phyloP scores from a whole-genome alignment of 2,888 invertebrate genomes.

The Ectemnius lituratus region DNA sequence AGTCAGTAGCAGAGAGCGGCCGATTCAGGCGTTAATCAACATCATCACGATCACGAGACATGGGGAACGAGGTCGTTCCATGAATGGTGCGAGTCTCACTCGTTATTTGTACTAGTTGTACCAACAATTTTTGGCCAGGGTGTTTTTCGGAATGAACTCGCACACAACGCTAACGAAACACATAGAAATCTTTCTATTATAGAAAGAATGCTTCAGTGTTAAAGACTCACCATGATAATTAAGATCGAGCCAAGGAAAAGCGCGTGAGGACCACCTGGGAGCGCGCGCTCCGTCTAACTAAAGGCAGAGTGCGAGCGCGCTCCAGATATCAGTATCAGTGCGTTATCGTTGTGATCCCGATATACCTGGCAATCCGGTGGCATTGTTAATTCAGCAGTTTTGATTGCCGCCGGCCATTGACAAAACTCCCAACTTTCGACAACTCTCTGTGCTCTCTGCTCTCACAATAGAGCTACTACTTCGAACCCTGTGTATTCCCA shows the following conservation, averaged over 20 bases:
- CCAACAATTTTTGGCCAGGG: not conserved
- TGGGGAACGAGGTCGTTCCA: constrained; percentile 9
- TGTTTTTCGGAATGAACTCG: constrained; percentile 27
- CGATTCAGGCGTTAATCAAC: constrained; percentile 2
- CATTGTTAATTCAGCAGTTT: constrained; percentile 42
- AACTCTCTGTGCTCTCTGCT: too few species aligned
- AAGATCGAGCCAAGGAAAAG: constrained; percentile 16
- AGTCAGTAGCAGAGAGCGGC: too few species aligned
- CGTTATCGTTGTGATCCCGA: constrained; percentile 55
- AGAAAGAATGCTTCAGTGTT: not conserved
- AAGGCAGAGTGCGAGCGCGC: constrained; percentile 32
- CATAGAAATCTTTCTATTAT: too few species aligned
- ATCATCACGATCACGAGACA: constrained; percentile 14
- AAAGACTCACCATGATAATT: constrained; percentile 55
- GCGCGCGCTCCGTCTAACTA: constrained; percentile 21
- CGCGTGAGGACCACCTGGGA: constrained; percentile 24
- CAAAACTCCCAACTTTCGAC: too few species aligned
- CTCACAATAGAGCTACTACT: too few species aligned
- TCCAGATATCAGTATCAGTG: constrained; percentile 60
- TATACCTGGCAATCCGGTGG: constrained; percentile 51
- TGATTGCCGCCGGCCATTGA: too few species aligned
- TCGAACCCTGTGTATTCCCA: too few species aligned
- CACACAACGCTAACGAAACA: not conserved
- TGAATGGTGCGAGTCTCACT: constrained; percentile 20
- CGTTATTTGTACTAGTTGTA: constrained; percentile 9